Base-by-base conservation (phyloP, 1,140 invertebrate species). In the Drosophila navojoa region DNA sequence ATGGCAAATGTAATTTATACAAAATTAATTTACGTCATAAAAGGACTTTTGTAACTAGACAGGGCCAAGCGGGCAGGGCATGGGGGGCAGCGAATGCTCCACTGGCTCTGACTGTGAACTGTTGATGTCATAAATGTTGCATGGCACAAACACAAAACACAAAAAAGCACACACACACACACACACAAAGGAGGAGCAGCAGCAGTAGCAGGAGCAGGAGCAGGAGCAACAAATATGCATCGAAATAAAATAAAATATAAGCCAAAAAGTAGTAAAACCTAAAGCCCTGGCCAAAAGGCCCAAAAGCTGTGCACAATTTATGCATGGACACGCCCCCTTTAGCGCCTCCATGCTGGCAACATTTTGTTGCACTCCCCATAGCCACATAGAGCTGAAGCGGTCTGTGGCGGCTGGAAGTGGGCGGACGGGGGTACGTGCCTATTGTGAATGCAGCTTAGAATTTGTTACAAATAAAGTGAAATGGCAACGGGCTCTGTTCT, bases 391-490 rank as follows among this genome's bases (percentile, higher is more conserved):
- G 27, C 19, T 22, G 3, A 3, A 22, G 19, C 19, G 19, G 19
- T 22, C 19, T 22, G 19, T 22, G 19, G 19, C 3, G 19, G 19
- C 19, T 22, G 19, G 19, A 3, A 22, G 3, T 1, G 19, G 19
- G 42, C 13, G 22, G 64, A 27, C 11, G 29, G 19, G 40, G 16
- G 15, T n/a, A 32, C 35, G 71, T 63, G 82, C 79, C 79, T 63
- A 86, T 86, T 86, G 82, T 87, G 87, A 77, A 82, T 86, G 82
- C 82, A 89, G 84, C 84, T 86, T 86, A 86, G 82, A 86, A 82
- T 86, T 86, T 86, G 82, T 82, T 82, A 79, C 82, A 86, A 89
- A 86, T 86, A 86, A 86, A 87, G 79, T 82, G 84, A 89, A 86
- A 86, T 87, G 82, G 81, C 82, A 86, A 87, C 68, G 82, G 29